phyloP scores from a whole-genome alignment of 2,888 invertebrate genomes.

The Anarsia innoxiella region DNA sequence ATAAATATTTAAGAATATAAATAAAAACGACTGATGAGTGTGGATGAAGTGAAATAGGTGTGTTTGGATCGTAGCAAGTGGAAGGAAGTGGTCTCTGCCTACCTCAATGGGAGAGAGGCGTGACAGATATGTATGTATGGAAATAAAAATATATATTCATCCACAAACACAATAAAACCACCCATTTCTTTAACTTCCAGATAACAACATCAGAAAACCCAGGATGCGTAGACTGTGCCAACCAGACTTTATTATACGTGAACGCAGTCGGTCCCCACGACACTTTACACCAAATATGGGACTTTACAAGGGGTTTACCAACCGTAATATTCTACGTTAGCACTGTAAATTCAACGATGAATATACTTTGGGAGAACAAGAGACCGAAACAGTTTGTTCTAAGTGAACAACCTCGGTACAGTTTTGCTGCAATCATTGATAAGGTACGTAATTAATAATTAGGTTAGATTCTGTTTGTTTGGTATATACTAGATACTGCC shows the following conservation, averaged over 20 bases:
- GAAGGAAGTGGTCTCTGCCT: no score
- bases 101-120: no score
- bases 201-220: constrained; percentile 50
- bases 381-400: constrained; percentile 47
- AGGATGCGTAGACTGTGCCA: constrained; percentile 36
- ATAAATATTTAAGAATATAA: no score
- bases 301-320: constrained; percentile 75
- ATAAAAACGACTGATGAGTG: no score
- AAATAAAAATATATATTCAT: no score
- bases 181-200: no score
- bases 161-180: no score
- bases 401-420: constrained; percentile 64
- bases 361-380: constrained; percentile 64
- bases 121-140: no score
- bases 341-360: constrained; percentile 52
- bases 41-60: no score
- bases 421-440: constrained; percentile 76
- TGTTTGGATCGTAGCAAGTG: no score
- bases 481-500: no score
- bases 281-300: constrained; percentile 80
- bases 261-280: constrained; percentile 74
- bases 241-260: constrained; percentile 71
- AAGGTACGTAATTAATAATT: constrained; percentile 76
- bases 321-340: constrained; percentile 74
- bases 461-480: no score